phyloP scores from a whole-genome alignment of 2,888 invertebrate species.

The Taphrorychus bicolor region DNA sequence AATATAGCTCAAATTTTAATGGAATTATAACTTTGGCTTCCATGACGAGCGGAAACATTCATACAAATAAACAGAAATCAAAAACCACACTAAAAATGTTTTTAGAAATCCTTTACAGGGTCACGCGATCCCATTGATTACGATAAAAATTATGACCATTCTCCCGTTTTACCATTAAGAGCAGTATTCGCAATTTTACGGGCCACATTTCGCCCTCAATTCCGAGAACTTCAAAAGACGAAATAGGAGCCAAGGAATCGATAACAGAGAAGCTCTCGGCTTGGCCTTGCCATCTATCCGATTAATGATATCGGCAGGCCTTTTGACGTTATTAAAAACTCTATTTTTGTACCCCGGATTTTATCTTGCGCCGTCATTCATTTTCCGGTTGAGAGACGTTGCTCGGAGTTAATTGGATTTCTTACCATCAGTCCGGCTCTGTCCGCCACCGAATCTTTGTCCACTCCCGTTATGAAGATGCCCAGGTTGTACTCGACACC shows the following conservation, averaged over 20 bases:
- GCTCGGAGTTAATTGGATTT: neutral
- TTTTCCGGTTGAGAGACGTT: neutral
- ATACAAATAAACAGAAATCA: too few relatives aligned
- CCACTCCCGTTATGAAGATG: constrained; percentile 95
- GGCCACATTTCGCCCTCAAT: too few relatives aligned
- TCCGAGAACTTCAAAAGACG: neutral
- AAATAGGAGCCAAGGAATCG: neutral
- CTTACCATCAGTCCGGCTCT: constrained; percentile 86
- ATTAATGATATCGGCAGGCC: neutral
- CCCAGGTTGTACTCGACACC: constrained; percentile 95
- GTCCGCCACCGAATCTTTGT: constrained; percentile 92
- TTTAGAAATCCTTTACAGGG: neutral
- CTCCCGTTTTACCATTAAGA: neutral
- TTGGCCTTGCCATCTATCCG: constrained; percentile 1
- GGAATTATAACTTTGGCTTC: too few relatives aligned
- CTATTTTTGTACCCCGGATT: neutral
- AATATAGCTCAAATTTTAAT: too few relatives aligned
- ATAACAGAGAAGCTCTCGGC: neutral
- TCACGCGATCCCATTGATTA: neutral
- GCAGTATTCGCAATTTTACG: neutral
- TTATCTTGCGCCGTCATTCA: neutral
- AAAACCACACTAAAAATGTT: too few relatives aligned
- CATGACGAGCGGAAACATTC: too few relatives aligned
- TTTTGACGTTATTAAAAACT: neutral
- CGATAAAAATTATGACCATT: neutral